Conservation (phyloP, 2,888 invertebrate species). For the Nomada hirtipes region DNA sequence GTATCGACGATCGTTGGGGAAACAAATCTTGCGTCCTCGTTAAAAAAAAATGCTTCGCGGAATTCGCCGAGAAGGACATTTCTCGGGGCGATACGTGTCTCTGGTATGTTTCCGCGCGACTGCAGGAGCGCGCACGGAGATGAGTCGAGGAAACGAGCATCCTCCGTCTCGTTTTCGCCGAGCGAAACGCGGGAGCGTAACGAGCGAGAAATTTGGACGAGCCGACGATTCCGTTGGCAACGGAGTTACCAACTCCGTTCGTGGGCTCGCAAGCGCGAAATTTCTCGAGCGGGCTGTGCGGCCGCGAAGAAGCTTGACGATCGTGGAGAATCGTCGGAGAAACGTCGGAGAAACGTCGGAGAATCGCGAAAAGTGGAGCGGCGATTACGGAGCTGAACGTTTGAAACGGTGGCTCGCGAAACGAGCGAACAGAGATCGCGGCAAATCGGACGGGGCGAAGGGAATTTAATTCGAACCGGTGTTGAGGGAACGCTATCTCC, state of each 20-base stretch:
- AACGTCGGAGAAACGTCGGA: no score
- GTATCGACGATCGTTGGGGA: neutral
- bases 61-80: neutral
- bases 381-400: constrained; percentile 14
- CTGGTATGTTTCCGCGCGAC: constrained; percentile 37
- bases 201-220: constrained; percentile 31
- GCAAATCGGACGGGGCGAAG: neutral
- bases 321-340: no score
- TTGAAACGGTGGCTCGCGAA: neutral
- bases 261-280: neutral
- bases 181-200: neutral
- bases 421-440: neutral
- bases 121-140: neutral
- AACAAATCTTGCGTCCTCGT: constrained; percentile 21
- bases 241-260: constrained; percentile 7
- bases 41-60: constrained; percentile 42
- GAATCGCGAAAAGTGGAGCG: neutral
- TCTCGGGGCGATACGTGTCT: constrained; percentile 36
- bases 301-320: no score
- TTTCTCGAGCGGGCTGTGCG: neutral
- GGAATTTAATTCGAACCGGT: neutral
- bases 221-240: constrained; percentile 44
- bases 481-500: neutral
- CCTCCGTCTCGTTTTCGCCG: neutral
- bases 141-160: constrained; percentile 27